Conservation (phyloP, 2,113 vertebrate genomes). For the Motacilla alba region DNA sequence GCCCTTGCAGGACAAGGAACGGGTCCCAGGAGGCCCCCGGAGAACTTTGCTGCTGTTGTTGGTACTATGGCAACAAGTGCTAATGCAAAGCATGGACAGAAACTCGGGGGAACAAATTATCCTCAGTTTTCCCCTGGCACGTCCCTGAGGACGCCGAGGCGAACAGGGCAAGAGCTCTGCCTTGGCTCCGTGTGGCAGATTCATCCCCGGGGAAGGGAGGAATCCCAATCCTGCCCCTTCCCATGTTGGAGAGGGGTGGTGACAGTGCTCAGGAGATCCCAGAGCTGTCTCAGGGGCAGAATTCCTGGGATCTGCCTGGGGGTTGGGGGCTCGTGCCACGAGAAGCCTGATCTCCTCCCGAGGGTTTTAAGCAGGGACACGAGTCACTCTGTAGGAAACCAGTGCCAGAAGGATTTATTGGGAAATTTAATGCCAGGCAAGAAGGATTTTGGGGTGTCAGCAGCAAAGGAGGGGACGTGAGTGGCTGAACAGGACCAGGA, state of each 20-base stretch:
- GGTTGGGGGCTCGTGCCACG: fast-evolving
- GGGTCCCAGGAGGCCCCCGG: background rate
- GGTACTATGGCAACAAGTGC: constrained; percentile 41
- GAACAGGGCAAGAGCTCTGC: background rate
- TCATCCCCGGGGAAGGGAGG: fast-evolving
- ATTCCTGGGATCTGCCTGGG: background rate
- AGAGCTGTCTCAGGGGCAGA: background rate
- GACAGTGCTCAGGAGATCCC: fast-evolving
- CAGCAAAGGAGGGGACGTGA: background rate
- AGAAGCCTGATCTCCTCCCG: background rate
- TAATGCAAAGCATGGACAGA: background rate
- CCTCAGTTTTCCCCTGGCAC: background rate
- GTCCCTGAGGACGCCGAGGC: fast-evolving
- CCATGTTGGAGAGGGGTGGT: fast-evolving
- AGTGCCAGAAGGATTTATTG: constrained; percentile 42
- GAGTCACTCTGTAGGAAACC: constrained; percentile 49
- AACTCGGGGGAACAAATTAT: background rate
- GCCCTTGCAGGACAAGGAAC: background rate
- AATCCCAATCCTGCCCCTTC: background rate
- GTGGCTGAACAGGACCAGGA: background rate
- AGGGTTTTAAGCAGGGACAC: constrained; percentile 40
- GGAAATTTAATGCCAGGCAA: background rate
- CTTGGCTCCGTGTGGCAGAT: fast-evolving
- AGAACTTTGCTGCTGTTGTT: fast-evolving
- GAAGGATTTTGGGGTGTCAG: constrained; percentile 13